phyloP scores from a whole-genome alignment of 2,113 vertebrate genomes.

The Hydropotes inermis region DNA sequence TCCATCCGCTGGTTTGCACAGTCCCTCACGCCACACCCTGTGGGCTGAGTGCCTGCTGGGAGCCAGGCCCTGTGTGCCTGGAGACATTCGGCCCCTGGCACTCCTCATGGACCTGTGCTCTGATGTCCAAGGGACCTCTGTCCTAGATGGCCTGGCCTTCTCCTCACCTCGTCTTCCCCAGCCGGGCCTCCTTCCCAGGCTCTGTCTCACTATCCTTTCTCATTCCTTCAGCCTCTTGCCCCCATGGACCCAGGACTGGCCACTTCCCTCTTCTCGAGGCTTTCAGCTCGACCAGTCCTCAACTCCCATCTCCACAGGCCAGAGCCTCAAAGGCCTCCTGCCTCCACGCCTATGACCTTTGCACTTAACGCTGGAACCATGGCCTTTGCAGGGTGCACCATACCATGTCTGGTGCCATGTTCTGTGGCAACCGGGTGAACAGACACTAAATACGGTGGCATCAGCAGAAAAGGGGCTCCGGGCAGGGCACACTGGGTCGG shows the following conservation, averaged over 20 bases:
- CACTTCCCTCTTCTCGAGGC: background rate
- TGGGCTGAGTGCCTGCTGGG: background rate
- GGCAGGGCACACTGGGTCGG: too few relatives aligned
- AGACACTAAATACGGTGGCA: background rate
- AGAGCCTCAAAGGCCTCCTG: background rate
- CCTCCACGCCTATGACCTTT: background rate
- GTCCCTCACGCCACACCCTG: rapidly evolving
- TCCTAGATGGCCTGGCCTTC: background rate
- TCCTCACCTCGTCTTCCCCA: background rate
- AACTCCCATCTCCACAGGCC: background rate
- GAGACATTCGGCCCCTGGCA: background rate
- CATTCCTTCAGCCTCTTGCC: background rate
- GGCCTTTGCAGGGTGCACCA: background rate
- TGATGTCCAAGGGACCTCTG: background rate
- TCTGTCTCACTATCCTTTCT: background rate
- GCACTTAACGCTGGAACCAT: background rate
- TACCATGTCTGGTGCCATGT: background rate
- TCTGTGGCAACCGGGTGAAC: background rate
- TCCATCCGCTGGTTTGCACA: rapidly evolving
- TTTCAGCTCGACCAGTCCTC: background rate
- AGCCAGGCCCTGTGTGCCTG: background rate
- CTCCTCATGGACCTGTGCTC: background rate
- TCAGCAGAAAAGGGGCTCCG: background rate
- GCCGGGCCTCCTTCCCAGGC: background rate
- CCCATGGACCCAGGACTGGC: background rate